phyloP scores from a whole-genome alignment of 2,797 vertebrate species.

The Serranus cabrilla region DNA sequence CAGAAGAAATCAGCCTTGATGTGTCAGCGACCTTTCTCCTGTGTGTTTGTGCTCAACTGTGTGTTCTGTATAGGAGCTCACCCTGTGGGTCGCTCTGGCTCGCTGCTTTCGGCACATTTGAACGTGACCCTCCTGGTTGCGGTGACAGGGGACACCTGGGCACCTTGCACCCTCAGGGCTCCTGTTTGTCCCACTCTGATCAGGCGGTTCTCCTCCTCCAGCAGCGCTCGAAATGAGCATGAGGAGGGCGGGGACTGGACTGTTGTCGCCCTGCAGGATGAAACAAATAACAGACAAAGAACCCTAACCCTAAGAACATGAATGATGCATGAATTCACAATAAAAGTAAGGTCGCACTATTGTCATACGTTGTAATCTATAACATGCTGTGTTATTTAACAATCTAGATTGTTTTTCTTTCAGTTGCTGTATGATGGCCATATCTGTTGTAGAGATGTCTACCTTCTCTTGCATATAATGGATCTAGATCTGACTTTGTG shows the following conservation, averaged over 20 bases:
- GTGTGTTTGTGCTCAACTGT: background rate
- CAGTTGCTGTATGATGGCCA: too few species aligned
- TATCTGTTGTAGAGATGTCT: too few species aligned
- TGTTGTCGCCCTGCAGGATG: slow-evolving; percentile 86
- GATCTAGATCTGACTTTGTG: too few species aligned
- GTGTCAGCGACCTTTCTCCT: background rate
- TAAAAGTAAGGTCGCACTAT: background rate
- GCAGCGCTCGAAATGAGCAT: slow-evolving; percentile 90
- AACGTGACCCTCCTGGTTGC: slow-evolving; percentile 86
- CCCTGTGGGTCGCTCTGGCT: slow-evolving; percentile 84
- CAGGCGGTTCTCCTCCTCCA: slow-evolving; percentile 89
- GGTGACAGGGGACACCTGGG: slow-evolving; percentile 46
- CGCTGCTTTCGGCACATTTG: slow-evolving; percentile 85
- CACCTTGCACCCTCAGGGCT: slow-evolving; percentile 53
- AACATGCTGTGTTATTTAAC: background rate
- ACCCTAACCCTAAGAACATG: too few species aligned
- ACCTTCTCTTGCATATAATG: too few species aligned
- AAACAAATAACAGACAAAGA: slow-evolving; percentile 2
- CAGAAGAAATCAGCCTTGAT: background rate
- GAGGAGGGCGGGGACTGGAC: slow-evolving; percentile 84
- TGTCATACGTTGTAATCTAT: too few species aligned
- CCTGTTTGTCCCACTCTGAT: slow-evolving; percentile 48
- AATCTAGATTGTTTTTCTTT: background rate
- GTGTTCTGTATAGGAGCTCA: slow-evolving; percentile 68
- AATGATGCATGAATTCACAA: background rate